phyloP scores from a whole-genome alignment of 2,113 vertebrate genomes.

The Uropsilus gracilis region DNA sequence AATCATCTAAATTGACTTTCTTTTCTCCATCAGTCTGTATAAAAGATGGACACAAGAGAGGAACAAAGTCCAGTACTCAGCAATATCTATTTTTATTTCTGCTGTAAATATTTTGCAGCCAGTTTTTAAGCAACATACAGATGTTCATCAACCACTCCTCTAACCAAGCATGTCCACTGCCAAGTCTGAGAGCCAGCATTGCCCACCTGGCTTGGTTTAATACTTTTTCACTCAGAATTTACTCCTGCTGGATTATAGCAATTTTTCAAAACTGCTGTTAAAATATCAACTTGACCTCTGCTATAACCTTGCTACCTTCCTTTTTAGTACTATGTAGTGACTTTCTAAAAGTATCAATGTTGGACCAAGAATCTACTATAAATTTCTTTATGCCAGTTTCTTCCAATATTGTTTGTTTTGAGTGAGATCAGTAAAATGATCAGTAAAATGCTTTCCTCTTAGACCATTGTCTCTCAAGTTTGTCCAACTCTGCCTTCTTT shows the following conservation, averaged over 20 bases:
- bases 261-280: slow-evolving; percentile 59
- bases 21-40: slow-evolving; percentile 61
- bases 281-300: slow-evolving; percentile 36
- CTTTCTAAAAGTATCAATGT: slow-evolving; percentile 43
- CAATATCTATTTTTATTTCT: slow-evolving; percentile 32
- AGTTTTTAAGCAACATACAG: slow-evolving; percentile 27
- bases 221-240: slow-evolving; percentile 8
- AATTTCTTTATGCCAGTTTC: background rate
- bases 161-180: slow-evolving; percentile 40
- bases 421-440: slow-evolving; percentile 27
- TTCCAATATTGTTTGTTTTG: slow-evolving; percentile 16
- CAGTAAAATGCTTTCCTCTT: slow-evolving; percentile 36
- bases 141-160: slow-evolving; percentile 48
- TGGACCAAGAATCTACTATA: background rate
- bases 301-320: slow-evolving; percentile 52
- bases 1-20: slow-evolving; percentile 53
- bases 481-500: background rate
- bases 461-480: background rate
- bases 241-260: background rate
- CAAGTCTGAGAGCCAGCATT: slow-evolving; percentile 20
- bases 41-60: slow-evolving; percentile 38
- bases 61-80: background rate
- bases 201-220: slow-evolving; percentile 57
- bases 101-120: slow-evolving; percentile 54
- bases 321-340: background rate